Conservation (phyloP, 2,113 vertebrate species). For the Labrus mixtus region DNA sequence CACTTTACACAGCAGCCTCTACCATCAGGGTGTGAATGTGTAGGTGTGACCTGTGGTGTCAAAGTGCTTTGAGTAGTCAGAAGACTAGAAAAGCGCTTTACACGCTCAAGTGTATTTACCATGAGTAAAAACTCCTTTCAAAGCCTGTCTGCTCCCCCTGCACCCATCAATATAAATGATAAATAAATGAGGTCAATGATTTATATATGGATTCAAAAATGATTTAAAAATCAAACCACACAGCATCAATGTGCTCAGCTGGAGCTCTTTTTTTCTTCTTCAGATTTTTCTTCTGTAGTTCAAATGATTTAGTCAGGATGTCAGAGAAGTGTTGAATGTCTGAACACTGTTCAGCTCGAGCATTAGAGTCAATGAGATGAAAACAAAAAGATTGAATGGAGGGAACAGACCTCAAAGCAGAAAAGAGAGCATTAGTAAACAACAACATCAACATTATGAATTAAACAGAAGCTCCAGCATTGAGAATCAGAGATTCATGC, state of each 20-base stretch:
- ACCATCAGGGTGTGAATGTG: too few species aligned
- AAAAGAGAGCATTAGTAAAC: neutral
- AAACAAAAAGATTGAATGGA: constrained; percentile 37
- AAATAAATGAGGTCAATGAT: neutral
- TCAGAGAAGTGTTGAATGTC: too few species aligned
- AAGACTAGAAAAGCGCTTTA: too few species aligned
- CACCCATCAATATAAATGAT: neutral
- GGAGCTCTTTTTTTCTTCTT: neutral
- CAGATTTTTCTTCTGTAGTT: neutral
- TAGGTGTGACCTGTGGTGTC: too few species aligned
- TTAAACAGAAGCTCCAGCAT: neutral
- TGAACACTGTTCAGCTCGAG: neutral
- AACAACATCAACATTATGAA: constrained; percentile 15
- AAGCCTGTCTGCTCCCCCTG: neutral
- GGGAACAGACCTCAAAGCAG: neutral
- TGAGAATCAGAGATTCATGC: too few species aligned
- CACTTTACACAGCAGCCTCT: too few species aligned
- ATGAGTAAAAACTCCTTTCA: too few species aligned
- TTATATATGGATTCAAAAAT: neutral
- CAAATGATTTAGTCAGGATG: constrained; percentile 1
- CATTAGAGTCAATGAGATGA: constrained; percentile 6
- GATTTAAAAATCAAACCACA: neutral
- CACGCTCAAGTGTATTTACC: too few species aligned
- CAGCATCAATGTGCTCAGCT: neutral
- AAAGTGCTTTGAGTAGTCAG: too few species aligned